Evolutionary conservation across 35 echinoderm and acorn worm species (phyloP).

Genomic region (Heliocidaris erythrogramma): DNA sequence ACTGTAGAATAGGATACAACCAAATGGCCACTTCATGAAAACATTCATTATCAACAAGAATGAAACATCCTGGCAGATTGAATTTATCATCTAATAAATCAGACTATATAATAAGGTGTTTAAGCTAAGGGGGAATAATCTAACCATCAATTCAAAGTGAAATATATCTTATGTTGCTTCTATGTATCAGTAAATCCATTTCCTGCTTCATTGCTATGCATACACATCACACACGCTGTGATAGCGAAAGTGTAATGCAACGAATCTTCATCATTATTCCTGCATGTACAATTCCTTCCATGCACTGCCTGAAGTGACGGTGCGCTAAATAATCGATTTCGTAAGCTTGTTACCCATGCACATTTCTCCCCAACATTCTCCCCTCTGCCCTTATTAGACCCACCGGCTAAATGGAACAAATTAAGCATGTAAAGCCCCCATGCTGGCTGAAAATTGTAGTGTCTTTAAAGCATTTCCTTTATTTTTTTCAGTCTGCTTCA

Average conservation of each 20-base stretch:
- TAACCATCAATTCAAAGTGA: no score
- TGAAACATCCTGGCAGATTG: no score
- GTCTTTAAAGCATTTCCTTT: slow-evolving; percentile 15
- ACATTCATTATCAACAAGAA: no score
- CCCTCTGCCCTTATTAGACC: not conserved
- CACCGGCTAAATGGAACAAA: not conserved
- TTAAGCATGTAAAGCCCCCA: slow-evolving; percentile 9
- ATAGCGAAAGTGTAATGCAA: not conserved
- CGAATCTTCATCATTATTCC: not conserved
- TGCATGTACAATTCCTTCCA: not conserved
- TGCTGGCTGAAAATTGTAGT: slow-evolving; percentile 13
- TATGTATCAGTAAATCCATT: no score
- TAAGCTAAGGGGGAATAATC: no score
- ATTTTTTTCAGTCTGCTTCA: not conserved
- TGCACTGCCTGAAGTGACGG: not conserved
- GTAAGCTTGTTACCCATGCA: not conserved
- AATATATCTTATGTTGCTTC: no score
- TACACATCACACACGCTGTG: not conserved
- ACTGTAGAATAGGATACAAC: no score
- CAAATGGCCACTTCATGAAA: no score
- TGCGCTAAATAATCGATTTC: slow-evolving; percentile 3
- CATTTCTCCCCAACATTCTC: slow-evolving; percentile 20
- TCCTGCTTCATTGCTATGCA: no score
- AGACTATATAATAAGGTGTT: no score
- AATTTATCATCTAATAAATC: no score